phyloP scores from a whole-genome alignment of 2,113 vertebrate genomes.

The Pithys albifrons region DNA sequence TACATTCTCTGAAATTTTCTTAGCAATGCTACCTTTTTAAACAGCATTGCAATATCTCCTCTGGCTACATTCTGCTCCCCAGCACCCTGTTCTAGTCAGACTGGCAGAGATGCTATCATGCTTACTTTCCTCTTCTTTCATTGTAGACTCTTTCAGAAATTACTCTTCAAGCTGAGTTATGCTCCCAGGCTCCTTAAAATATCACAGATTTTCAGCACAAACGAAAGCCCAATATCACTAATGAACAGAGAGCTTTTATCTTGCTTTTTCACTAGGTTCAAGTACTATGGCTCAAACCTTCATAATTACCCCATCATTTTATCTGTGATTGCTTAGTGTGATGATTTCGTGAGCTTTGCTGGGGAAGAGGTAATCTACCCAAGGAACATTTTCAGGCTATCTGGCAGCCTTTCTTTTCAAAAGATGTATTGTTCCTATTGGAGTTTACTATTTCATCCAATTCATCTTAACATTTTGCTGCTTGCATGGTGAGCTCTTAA shows the following conservation, averaged over 20 bases:
- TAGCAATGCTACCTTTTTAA: not conserved
- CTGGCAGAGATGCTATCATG: not conserved
- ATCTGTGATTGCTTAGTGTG: not conserved
- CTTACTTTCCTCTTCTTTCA: not conserved
- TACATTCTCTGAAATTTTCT: not conserved
- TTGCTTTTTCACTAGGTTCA: conserved; percentile 39
- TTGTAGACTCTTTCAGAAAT: not conserved
- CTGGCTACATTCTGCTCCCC: not conserved
- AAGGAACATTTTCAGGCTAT: conserved; percentile 19
- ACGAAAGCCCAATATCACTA: conserved; percentile 18
- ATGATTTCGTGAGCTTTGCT: conserved; percentile 50
- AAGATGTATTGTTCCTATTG: conserved; percentile 4
- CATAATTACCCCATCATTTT: conserved; percentile 51
- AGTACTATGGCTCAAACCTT: conserved; percentile 23
- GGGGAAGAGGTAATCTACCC: conserved; percentile 19
- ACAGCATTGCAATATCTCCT: not conserved
- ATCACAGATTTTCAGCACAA: conserved; percentile 36
- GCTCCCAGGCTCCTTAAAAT: conserved; percentile 26
- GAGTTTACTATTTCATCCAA: conserved; percentile 20
- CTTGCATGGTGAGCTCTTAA: not conserved
- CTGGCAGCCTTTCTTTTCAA: conserved; percentile 37
- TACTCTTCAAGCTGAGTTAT: not conserved
- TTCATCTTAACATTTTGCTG: not conserved
- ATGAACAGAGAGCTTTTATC: conserved; percentile 42
- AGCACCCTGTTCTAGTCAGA: not conserved